These are phyloP conservation scores for Drosophila pseudoananassae DNA, from an alignment of 1,140 invertebrate species.

Conservation along the genomic window DNA sequence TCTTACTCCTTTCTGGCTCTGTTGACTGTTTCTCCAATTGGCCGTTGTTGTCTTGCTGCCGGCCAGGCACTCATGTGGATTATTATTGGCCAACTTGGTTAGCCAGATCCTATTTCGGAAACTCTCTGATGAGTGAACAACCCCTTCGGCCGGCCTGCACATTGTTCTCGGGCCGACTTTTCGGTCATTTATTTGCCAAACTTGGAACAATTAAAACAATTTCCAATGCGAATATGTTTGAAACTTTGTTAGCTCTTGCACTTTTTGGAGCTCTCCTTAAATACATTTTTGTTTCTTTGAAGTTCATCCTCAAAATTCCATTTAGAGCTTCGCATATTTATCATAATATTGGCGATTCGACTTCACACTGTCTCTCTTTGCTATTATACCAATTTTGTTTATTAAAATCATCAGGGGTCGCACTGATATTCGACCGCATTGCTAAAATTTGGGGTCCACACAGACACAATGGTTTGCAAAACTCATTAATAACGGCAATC, in stretches of 20 bases:
- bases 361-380: background rate
- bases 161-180: constrained; percentile 27
- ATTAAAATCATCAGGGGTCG: constrained; percentile 6
- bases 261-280: too few relatives aligned
- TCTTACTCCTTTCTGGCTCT: constrained; percentile 21
- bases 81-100: constrained; percentile 60
- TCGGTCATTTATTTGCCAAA: constrained; percentile 22
- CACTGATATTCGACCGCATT: constrained; percentile 5
- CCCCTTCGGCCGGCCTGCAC: background rate
- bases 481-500: constrained; percentile 75
- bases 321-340: background rate
- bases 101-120: constrained; percentile 27
- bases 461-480: constrained; percentile 37
- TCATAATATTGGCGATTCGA: background rate
- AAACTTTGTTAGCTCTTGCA: constrained; percentile 36
- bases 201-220: constrained; percentile 75
- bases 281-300: too few relatives aligned
- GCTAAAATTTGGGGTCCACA: constrained; percentile 20
- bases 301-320: background rate
- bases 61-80: constrained; percentile 49
- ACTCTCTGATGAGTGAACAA: constrained; percentile 24
- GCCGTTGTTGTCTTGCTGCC: constrained; percentile 26
- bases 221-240: constrained; percentile 66
- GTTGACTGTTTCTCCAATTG: constrained; percentile 26
- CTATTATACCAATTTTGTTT: constrained; percentile 58